Percentiles rank a stretch among this genome's conserved stretches.
Evolutionary conservation across 2,797 vertebrate genomes (phyloP).

Genomic region (Enteromius mattozi): DNA sequence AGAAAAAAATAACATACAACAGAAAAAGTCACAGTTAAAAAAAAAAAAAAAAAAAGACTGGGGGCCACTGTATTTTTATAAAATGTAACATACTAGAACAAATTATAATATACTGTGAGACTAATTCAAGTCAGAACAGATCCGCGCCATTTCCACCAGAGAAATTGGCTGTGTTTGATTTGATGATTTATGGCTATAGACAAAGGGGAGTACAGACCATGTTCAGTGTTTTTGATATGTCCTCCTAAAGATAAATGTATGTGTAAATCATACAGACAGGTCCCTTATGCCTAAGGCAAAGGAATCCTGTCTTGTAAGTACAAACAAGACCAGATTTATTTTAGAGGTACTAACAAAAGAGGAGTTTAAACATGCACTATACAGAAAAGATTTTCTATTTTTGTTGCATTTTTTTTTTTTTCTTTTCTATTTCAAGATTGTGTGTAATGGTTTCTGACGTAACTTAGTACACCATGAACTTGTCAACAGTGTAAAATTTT

Average conservation of each 20-base stretch:
- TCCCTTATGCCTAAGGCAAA: conserved; percentile 4
- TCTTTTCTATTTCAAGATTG: not conserved
- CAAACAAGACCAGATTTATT: not conserved
- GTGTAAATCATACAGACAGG: not conserved
- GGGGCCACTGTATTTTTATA: not conserved
- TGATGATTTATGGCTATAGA: not conserved
- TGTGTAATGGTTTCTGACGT: not conserved
- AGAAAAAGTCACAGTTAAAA: not conserved
- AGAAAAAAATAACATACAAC: not conserved
- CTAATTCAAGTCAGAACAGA: not conserved
- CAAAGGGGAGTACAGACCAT: not conserved
- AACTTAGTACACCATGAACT: not conserved
- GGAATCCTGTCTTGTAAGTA: conserved; percentile 6
- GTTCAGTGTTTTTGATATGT: conserved; percentile 12
- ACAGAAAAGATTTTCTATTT: not conserved
- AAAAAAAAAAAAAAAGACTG: not conserved
- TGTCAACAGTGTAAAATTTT: not conserved
- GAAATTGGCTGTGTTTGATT: not conserved
- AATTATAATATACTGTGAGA: not conserved
- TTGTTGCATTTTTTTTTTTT: not conserved
- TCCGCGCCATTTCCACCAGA: not conserved
- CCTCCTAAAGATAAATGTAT: conserved; percentile 6
- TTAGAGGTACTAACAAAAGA: not conserved
- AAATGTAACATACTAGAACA: not conserved
- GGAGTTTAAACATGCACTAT: not conserved